Percentiles rank a stretch among this genome's conserved stretches.
Conservation (phyloP, 2,888 invertebrate genomes). For the Meloe dianella region DNA sequence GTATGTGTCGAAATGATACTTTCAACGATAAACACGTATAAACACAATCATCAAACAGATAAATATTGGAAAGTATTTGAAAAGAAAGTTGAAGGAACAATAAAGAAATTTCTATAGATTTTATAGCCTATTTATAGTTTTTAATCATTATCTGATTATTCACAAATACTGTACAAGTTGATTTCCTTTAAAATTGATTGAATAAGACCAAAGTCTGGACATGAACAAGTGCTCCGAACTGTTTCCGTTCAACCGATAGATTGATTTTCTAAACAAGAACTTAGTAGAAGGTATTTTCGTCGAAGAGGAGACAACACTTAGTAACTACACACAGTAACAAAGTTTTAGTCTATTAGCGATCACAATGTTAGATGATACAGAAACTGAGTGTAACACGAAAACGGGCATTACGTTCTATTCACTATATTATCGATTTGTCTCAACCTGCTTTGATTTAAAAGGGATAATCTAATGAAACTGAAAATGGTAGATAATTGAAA, state of each 20-base stretch:
- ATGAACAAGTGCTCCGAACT: conserved; percentile 11
- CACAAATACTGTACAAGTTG: background rate
- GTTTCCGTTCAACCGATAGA: background rate
- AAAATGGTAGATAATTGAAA: conserved; percentile 12
- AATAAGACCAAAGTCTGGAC: background rate
- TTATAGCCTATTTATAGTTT: no score
- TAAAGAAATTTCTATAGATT: no score
- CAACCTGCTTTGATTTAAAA: conserved; percentile 23
- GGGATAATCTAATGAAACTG: conserved; percentile 26
- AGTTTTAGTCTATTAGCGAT: conserved; percentile 50
- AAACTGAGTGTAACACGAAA: conserved; percentile 37
- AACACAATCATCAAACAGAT: conserved; percentile 23
- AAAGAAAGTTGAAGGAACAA: no score
- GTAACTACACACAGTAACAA: conserved; percentile 40
- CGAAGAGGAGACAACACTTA: conserved; percentile 19
- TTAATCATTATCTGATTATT: background rate
- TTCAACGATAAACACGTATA: conserved; percentile 29
- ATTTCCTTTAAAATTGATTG: background rate
- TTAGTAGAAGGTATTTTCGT: conserved; percentile 29
- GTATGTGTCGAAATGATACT: conserved; percentile 39
- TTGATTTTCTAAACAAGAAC: conserved; percentile 7
- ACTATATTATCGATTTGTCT: conserved; percentile 42
- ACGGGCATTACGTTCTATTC: conserved; percentile 27
- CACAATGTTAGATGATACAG: conserved; percentile 47
- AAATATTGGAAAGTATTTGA: background rate